These are phyloP conservation scores for Nesometra sesokonis DNA, from an alignment of 35 echinoderm and acorn worm genomes.

Conservation along the genomic window DNA sequence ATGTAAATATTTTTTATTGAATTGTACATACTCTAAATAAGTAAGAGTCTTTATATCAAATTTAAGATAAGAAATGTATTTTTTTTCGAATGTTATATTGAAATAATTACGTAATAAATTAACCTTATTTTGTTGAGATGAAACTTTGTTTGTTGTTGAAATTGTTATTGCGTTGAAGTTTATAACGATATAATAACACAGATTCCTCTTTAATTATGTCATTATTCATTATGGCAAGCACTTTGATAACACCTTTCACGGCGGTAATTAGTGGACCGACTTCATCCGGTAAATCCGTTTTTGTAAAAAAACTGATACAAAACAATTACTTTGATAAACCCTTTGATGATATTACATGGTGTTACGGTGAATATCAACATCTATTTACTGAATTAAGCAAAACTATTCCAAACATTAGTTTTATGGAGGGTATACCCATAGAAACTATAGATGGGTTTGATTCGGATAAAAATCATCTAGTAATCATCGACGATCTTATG, in stretches of 20 bases:
- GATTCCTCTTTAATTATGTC: too few species aligned
- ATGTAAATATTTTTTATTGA: too few species aligned
- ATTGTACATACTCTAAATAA: too few species aligned
- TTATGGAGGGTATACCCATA: not conserved
- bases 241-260: not conserved
- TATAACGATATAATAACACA: too few species aligned
- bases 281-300: not conserved
- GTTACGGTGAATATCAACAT: not conserved
- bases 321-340: not conserved
- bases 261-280: not conserved
- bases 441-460: not conserved
- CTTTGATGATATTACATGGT: not conserved
- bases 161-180: too few species aligned
- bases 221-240: not conserved
- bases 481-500: not conserved
- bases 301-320: not conserved
- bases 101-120: too few species aligned
- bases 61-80: too few species aligned
- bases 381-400: not conserved
- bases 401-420: not conserved
- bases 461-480: not conserved
- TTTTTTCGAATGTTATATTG: too few species aligned
- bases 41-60: too few species aligned
- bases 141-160: too few species aligned
- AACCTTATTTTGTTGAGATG: too few species aligned